Evolutionary conservation across 2,797 vertebrate genomes (phyloP).

Genomic region (Catharus ustulatus): DNA sequence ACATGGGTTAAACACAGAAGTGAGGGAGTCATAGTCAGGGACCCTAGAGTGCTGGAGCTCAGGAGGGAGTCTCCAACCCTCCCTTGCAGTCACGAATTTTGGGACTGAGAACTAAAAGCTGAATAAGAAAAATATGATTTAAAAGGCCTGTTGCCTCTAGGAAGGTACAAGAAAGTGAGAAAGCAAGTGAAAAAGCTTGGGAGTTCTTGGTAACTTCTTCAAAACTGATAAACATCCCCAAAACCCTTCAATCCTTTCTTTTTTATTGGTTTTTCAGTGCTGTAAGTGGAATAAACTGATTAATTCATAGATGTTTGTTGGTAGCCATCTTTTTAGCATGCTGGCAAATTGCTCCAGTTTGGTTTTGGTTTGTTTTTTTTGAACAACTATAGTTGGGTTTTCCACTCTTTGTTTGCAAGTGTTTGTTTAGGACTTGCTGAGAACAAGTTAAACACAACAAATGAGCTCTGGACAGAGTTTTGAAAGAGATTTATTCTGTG

Average conservation of each 20-base stretch:
- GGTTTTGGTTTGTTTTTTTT: not conserved
- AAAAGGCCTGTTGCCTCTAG: not conserved
- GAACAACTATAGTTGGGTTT: not conserved
- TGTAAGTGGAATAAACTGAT: not conserved
- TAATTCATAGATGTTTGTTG: not conserved
- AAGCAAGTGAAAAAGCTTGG: not conserved
- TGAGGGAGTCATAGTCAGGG: not conserved
- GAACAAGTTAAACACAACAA: conserved; percentile 47
- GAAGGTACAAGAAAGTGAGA: not conserved
- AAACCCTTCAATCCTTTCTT: not conserved
- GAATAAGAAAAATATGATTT: not conserved
- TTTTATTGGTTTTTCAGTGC: not conserved
- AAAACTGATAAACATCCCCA: not conserved
- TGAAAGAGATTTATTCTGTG: conserved; percentile 26
- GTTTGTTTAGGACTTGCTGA: conserved; percentile 33
- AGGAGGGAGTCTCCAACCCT: not conserved
- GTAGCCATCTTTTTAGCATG: not conserved
- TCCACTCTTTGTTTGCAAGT: conserved; percentile 20
- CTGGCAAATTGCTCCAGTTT: not conserved
- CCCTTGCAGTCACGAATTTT: not conserved
- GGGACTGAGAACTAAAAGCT: not conserved
- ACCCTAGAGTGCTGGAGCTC: not conserved
- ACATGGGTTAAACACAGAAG: not conserved
- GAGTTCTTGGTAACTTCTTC: not conserved
- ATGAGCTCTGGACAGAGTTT: conserved; percentile 25